phyloP scores from a whole-genome alignment of 2,113 vertebrate species.

The Cephalopterus ornatus region DNA sequence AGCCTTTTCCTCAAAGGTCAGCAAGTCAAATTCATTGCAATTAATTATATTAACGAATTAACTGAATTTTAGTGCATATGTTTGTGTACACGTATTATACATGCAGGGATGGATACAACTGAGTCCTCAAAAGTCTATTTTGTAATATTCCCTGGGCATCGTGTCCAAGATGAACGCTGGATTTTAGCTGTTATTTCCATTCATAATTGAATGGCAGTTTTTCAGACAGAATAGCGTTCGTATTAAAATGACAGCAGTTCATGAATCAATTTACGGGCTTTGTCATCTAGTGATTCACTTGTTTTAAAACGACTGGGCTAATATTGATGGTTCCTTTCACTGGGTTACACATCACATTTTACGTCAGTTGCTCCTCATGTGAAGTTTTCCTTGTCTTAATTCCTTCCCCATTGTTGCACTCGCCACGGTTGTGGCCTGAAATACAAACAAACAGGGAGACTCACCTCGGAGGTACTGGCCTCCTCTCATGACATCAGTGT shows the following conservation, averaged over 20 bases:
- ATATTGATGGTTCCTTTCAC: background rate
- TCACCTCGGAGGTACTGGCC: conserved; percentile 32
- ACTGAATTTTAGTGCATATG: background rate
- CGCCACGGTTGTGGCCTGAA: conserved; percentile 7
- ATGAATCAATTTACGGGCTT: conserved; percentile 34
- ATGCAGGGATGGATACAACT: background rate
- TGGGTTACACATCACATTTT: background rate
- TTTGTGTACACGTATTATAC: background rate
- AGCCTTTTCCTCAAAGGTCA: background rate
- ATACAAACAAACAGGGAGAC: background rate
- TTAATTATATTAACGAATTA: background rate
- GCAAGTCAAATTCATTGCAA: background rate
- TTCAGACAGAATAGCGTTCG: conserved; percentile 7
- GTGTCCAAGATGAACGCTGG: background rate
- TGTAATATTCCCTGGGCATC: background rate
- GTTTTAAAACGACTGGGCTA: background rate
- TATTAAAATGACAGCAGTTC: background rate
- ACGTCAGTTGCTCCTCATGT: conserved; percentile 1
- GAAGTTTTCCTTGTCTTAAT: background rate
- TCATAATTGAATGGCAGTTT: background rate
- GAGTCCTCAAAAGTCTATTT: background rate
- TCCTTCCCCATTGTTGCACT: background rate
- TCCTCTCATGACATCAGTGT: conserved; percentile 60
- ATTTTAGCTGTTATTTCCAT: conserved; percentile 19
- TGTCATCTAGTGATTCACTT: conserved; percentile 46